These are phyloP conservation scores for Lingula anatina DNA, from an alignment of 2,888 invertebrate species.

Conservation along the genomic window DNA sequence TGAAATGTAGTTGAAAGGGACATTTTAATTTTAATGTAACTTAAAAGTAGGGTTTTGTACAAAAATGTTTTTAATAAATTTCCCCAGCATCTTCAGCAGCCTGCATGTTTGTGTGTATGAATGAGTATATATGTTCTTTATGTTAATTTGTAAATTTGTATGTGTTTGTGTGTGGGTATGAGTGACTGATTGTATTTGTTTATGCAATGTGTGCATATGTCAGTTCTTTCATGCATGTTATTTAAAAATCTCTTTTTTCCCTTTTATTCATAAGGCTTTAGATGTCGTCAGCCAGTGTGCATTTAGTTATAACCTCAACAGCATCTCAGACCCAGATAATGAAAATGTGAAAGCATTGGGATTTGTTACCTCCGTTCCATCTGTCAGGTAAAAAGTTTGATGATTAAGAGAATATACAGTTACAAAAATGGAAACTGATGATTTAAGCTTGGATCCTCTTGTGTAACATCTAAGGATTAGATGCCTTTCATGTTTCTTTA, in stretches of 20 bases:
- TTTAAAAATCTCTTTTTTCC: not conserved
- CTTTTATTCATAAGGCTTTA: constrained; percentile 17
- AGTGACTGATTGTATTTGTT: too few relatives aligned
- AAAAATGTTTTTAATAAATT: too few relatives aligned
- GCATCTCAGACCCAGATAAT: constrained; percentile 12
- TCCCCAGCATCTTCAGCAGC: too few relatives aligned
- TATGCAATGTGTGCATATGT: not conserved
- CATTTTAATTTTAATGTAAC: constrained; percentile 3
- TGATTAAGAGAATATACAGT: too few relatives aligned
- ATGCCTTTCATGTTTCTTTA: too few relatives aligned
- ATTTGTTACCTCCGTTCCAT: constrained; percentile 6
- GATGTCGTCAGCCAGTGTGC: constrained; percentile 21
- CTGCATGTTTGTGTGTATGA: too few relatives aligned
- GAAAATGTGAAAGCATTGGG: constrained; percentile 11
- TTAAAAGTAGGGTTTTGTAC: too few relatives aligned
- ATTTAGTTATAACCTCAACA: constrained; percentile 20
- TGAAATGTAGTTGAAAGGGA: constrained; percentile 3
- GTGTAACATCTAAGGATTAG: too few relatives aligned
- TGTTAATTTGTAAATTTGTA: too few relatives aligned
- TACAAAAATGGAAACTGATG: constrained; percentile 1
- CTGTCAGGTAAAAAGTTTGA: constrained; percentile 11
- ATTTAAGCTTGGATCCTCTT: too few relatives aligned
- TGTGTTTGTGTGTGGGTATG: too few relatives aligned
- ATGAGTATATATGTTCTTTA: too few relatives aligned
- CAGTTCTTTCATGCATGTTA: not conserved